These are phyloP conservation scores for Microcaecilia unicolor DNA, from an alignment of 2,797 vertebrate species.

Conservation along the genomic window DNA sequence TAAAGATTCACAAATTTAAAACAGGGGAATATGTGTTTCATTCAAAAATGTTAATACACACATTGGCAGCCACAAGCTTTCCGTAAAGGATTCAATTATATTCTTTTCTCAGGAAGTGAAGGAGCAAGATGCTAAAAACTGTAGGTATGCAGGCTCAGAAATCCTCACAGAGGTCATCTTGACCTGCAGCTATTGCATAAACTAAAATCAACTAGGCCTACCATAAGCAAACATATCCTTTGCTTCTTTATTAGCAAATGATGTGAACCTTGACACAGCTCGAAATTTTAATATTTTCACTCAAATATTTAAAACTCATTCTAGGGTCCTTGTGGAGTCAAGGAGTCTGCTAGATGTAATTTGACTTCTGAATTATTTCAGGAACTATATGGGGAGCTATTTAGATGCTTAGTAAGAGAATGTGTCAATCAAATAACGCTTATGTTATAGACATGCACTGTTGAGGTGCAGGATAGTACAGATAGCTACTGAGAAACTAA, in stretches of 20 bases:
- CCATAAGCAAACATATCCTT: conserved; percentile 71
- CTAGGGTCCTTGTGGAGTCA: conserved; percentile 66
- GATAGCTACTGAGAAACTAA: conserved; percentile 56
- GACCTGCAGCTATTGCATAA: conserved; percentile 42
- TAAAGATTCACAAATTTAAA: too few relatives aligned
- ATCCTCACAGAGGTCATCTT: conserved; percentile 47
- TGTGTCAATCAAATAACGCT: conserved; percentile 74
- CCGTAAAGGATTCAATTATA: conserved; percentile 27
- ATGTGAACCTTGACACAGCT: conserved; percentile 77
- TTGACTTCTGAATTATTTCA: conserved; percentile 91
- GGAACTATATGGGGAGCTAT: conserved; percentile 75
- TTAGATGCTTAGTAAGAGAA: conserved; percentile 84
- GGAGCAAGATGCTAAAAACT: conserved; percentile 26
- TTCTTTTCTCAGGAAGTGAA: conserved; percentile 38
- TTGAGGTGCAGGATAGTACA: conserved; percentile 13
- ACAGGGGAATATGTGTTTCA: too few relatives aligned
- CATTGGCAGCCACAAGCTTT: too few relatives aligned
- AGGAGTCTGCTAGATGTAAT: conserved; percentile 74
- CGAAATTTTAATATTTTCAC: conserved; percentile 81
- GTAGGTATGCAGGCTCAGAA: conserved; percentile 40
- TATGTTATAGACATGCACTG: conserved; percentile 29
- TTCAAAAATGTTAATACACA: too few relatives aligned
- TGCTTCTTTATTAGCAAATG: conserved; percentile 81
- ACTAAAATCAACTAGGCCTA: conserved; percentile 34
- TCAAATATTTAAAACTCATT: conserved; percentile 89